A percentile compares a stretch with the other conserved stretches of the same genome.
These are phyloP conservation scores for Pteruthius melanotis DNA, from an alignment of 2,113 vertebrate genomes.

Conservation along the genomic window DNA sequence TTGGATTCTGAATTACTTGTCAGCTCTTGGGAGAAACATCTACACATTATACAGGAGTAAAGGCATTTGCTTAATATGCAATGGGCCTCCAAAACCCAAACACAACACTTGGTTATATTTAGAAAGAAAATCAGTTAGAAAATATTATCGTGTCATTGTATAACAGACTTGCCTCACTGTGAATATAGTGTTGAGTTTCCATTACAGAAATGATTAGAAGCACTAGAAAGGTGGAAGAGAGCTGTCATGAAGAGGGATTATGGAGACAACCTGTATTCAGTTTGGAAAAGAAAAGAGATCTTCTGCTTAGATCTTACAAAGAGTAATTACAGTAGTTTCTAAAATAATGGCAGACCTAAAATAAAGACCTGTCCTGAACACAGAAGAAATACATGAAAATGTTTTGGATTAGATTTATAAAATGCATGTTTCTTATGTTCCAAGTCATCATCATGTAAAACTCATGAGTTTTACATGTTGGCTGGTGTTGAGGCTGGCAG, in stretches of 20 bases:
- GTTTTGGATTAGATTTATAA: not conserved
- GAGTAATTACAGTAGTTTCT: not conserved
- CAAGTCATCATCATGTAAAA: not conserved
- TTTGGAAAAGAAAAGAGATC: not conserved
- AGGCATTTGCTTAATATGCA: not conserved
- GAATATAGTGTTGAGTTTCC: not conserved
- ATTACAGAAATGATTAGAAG: not conserved
- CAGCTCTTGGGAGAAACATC: not conserved
- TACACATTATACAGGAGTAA: not conserved
- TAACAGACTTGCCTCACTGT: not conserved
- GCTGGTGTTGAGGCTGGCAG: not conserved
- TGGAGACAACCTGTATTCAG: not conserved
- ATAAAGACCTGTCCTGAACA: not conserved
- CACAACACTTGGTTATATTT: not conserved
- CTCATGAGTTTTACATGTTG: not conserved
- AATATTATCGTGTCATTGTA: not conserved
- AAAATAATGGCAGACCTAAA: not conserved
- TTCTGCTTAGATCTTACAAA: not conserved
- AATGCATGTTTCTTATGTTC: not conserved
- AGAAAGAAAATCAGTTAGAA: not conserved
- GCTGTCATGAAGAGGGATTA: not conserved
- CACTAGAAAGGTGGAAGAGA: not conserved
- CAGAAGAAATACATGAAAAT: not conserved
- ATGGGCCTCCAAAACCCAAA: not conserved
- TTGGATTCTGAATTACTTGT: conserved; percentile 23